A percentile compares a stretch with the other conserved stretches of the same genome.
Conservation (phyloP, 2,797 vertebrate species). For the Bufotes viridis region DNA sequence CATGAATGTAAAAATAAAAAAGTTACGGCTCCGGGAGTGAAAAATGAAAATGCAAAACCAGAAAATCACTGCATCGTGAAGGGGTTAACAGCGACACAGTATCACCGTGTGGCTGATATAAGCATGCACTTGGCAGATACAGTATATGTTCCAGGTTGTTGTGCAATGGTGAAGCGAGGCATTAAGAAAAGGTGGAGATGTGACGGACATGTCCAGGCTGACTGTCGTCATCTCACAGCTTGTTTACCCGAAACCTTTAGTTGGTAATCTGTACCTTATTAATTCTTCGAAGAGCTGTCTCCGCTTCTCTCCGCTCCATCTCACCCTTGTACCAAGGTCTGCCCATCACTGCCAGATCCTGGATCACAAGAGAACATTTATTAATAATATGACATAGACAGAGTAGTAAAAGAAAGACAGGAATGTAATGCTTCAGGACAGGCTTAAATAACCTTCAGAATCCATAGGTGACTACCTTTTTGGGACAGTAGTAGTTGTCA, state of each 20-base stretch:
- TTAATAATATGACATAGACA: neutral
- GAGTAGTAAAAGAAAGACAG: neutral
- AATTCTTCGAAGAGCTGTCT: conserved; percentile 64
- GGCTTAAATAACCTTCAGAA: neutral
- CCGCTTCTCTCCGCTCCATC: conserved; percentile 66
- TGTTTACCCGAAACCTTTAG: neutral
- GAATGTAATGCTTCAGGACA: neutral
- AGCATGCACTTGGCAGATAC: neutral
- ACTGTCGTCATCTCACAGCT: neutral
- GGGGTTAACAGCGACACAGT: too few species aligned
- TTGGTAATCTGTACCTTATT: conserved; percentile 66
- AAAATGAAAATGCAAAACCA: too few species aligned
- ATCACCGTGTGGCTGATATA: too few species aligned
- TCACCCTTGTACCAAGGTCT: conserved; percentile 70
- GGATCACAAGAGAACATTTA: neutral
- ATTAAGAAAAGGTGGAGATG: neutral
- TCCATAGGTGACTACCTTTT: neutral
- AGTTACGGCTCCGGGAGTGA: too few species aligned
- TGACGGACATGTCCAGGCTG: neutral
- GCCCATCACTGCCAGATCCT: conserved; percentile 64
- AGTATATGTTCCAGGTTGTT: neutral
- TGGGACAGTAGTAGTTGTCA: neutral
- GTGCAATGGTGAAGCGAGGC: neutral
- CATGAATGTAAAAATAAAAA: too few species aligned
- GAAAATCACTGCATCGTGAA: too few species aligned